A percentile compares a stretch with the other conserved stretches of the same genome.
phyloP scores from a whole-genome alignment of 2,113 vertebrate genomes.

The Perognathus longimembris region DNA sequence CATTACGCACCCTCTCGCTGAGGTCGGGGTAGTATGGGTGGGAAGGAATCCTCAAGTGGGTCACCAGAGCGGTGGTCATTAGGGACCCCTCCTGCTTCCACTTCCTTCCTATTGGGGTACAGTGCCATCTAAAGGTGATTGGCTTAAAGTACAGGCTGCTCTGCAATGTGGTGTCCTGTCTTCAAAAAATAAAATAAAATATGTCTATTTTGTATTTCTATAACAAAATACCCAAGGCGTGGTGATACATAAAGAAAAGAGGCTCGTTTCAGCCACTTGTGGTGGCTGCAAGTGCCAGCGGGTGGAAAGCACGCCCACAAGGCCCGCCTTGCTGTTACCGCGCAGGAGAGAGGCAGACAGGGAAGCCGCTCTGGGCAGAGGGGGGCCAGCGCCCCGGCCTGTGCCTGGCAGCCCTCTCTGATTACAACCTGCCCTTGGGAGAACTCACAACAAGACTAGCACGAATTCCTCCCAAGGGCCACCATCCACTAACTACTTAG shows the following conservation, averaged over 20 bases:
- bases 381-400: not conserved
- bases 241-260: not conserved
- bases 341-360: too few relatives aligned
- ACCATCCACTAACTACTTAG: not conserved
- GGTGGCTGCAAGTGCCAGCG: not conserved
- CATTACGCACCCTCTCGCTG: not conserved
- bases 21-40: not conserved
- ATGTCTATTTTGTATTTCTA: not conserved
- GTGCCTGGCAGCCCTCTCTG: not conserved
- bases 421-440: not conserved
- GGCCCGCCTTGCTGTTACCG: not conserved
- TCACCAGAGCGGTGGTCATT: not conserved
- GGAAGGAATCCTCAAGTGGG: not conserved
- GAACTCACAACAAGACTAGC: not conserved
- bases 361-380: not conserved
- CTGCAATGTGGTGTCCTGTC: not conserved
- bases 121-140: not conserved
- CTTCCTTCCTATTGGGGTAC: not conserved
- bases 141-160: not conserved
- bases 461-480: not conserved
- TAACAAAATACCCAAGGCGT: not conserved
- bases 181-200: too few relatives aligned
- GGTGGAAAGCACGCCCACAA: not conserved
- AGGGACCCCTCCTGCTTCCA: not conserved
- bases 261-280: not conserved